phyloP scores from a whole-genome alignment of 2,888 invertebrate genomes.

The Megalurothrips usitatus region DNA sequence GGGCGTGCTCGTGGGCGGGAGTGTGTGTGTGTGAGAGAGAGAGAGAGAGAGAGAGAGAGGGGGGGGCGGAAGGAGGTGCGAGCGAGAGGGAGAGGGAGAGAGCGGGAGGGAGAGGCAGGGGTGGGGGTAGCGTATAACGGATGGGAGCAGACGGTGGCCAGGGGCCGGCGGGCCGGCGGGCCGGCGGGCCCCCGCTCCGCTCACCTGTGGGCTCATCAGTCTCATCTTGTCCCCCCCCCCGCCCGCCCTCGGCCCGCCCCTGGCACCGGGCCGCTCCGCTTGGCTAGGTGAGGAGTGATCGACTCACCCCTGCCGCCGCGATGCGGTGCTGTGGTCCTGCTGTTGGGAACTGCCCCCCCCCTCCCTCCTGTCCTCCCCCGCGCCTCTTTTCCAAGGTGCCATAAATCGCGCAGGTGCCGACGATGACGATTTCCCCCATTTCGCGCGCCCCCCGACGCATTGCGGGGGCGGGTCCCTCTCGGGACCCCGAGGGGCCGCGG shows the following conservation, averaged over 20 bases:
- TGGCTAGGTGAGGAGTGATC: background rate
- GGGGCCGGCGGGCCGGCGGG: background rate
- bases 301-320: background rate
- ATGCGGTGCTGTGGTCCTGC: no score
- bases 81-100: background rate
- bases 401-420: no score
- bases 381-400: no score
- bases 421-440: no score
- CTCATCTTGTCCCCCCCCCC: background rate
- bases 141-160: background rate
- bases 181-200: background rate
- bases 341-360: no score
- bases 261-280: background rate
- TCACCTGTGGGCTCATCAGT: slow-evolving; percentile 25
- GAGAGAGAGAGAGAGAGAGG: background rate
- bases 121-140: background rate
- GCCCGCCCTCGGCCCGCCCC: background rate
- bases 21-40: background rate
- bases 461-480: no score
- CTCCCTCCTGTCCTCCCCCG: no score
- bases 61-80: background rate
- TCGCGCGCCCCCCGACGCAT: no score
- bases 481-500: no score
- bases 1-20: background rate
- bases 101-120: background rate